Evolutionary conservation across 1,140 invertebrate genomes (phyloP).

Genomic region (Mactra quadrangularis): DNA sequence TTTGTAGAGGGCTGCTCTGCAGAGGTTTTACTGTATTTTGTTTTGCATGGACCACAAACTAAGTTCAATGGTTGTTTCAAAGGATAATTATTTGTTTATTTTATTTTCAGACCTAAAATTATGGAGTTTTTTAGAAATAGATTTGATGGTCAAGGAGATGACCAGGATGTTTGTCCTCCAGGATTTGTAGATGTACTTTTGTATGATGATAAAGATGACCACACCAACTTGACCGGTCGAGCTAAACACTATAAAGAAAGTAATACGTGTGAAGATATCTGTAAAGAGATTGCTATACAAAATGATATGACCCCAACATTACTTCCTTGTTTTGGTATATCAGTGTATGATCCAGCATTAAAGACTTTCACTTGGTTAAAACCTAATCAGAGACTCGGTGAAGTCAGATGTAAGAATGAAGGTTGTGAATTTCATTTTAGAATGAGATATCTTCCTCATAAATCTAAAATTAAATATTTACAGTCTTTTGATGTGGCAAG

Average conservation of each 20-base stretch:
- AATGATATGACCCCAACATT: conserved; percentile 11
- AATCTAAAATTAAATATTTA: neutral
- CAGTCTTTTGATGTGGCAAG: neutral
- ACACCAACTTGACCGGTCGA: neutral
- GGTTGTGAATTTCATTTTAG: neutral
- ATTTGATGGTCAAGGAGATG: too few relatives aligned
- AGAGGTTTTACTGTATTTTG: too few relatives aligned
- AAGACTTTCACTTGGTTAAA: conserved; percentile 14
- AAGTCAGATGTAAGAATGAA: neutral
- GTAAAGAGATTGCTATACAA: neutral
- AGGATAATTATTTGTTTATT: too few relatives aligned
- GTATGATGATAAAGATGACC: too few relatives aligned
- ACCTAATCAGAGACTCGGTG: neutral
- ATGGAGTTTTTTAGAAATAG: too few relatives aligned
- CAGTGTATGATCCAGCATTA: neutral
- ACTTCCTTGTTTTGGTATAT: conserved; percentile 8
- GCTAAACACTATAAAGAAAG: neutral
- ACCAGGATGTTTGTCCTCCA: too few relatives aligned
- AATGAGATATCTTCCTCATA: conserved; percentile 21
- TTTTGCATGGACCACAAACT: too few relatives aligned
- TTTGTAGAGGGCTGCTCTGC: too few relatives aligned
- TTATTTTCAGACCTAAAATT: too few relatives aligned
- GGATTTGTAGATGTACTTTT: too few relatives aligned
- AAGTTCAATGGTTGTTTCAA: too few relatives aligned
- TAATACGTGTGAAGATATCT: conserved; percentile 15